These are phyloP conservation scores for Pristionchus mayeri DNA, from an alignment of 2,888 invertebrate species.

Conservation along the genomic window DNA sequence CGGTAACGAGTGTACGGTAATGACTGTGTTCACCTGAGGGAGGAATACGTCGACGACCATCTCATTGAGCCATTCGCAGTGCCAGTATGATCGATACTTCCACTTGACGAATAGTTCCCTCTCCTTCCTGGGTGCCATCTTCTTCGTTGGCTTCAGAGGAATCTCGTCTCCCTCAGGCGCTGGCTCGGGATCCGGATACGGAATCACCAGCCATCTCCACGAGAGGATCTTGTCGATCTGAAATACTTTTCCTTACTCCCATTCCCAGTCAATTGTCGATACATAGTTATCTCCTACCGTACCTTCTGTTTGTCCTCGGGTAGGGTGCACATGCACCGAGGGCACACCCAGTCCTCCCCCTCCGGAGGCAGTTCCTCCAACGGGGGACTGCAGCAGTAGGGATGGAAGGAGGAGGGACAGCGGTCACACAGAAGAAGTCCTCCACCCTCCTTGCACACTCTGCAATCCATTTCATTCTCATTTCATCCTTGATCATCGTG, in stretches of 20 bases:
- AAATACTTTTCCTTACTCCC: no score
- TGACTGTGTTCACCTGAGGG: constrained; percentile 53
- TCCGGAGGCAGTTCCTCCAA: constrained; percentile 95
- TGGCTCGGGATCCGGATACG: constrained; percentile 70
- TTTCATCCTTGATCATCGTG: neutral
- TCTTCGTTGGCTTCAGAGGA: constrained; percentile 64
- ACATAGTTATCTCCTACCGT: constrained; percentile 77
- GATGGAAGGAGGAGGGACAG: constrained; percentile 97
- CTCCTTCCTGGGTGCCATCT: constrained; percentile 70
- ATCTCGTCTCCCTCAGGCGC: constrained; percentile 65
- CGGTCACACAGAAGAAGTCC: constrained; percentile 99
- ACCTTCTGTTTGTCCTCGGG: constrained; percentile 81
- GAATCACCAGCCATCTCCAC: constrained; percentile 87
- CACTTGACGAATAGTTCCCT: constrained; percentile 98
- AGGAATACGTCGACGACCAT: constrained; percentile 70
- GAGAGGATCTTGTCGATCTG: constrained; percentile 88
- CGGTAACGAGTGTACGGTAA: no score
- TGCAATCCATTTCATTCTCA: neutral
- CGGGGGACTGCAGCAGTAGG: constrained; percentile 98
- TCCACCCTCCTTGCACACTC: constrained; percentile 97
- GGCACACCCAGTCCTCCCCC: constrained; percentile 95
- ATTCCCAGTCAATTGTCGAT: constrained; percentile 42
- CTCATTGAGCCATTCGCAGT: constrained; percentile 92
- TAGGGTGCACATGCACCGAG: constrained; percentile 83
- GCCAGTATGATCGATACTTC: constrained; percentile 97